Evolutionary conservation across 1,140 invertebrate species (phyloP).

Genomic region (Drosophila lacteicornis): DNA sequence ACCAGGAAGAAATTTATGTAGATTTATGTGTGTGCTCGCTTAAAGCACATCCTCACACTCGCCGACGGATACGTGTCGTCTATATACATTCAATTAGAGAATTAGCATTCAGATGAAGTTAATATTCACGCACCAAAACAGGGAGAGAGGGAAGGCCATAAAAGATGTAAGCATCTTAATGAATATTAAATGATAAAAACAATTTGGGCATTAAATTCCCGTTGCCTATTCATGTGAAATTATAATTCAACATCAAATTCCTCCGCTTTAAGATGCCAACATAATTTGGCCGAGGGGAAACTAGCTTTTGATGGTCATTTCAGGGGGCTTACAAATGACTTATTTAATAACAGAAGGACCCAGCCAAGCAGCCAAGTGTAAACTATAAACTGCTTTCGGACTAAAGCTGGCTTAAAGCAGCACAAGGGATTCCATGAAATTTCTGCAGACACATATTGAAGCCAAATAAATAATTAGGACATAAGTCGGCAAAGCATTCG

Average conservation of each 20-base stretch:
- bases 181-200: constrained; percentile 41
- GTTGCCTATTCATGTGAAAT: constrained; percentile 3
- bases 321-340: constrained; percentile 27
- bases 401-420: constrained; percentile 2
- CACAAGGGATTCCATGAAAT: not conserved
- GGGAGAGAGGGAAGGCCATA: constrained; percentile 8
- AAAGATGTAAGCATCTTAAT: constrained; percentile 46
- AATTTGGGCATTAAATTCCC: constrained; percentile 18
- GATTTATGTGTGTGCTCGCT: constrained; percentile 33
- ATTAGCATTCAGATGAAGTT: constrained; percentile 72
- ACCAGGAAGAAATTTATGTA: constrained; percentile 53
- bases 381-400: constrained; percentile 57
- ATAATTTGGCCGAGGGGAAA: not conserved
- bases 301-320: constrained; percentile 23
- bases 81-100: constrained; percentile 52
- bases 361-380: constrained; percentile 40
- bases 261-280: not conserved
- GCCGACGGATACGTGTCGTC: constrained; percentile 22
- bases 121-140: constrained; percentile 39
- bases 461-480: constrained; percentile 59
- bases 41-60: constrained; percentile 11
- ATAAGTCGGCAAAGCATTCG: constrained; percentile 32
- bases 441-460: constrained; percentile 22
- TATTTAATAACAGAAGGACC: constrained; percentile 23
- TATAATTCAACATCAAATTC: constrained; percentile 12